Evolutionary conservation across 1,140 invertebrate genomes (phyloP).

Genomic region (Riptortus pedestris): DNA sequence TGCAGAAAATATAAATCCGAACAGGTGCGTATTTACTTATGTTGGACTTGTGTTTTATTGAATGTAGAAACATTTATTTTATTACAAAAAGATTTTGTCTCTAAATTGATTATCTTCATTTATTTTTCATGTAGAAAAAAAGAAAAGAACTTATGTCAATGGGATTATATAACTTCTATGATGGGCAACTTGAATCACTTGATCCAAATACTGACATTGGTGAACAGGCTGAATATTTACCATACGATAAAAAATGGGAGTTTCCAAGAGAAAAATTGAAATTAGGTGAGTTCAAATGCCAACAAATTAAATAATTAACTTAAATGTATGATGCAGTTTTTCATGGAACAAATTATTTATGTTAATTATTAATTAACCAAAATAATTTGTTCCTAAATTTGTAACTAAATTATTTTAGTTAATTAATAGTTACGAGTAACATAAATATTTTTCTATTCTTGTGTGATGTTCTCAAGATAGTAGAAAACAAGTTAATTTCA

Average conservation of each 20-base stretch:
- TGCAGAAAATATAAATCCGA: background rate
- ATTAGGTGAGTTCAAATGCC: conserved; percentile 63
- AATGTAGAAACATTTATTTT: background rate
- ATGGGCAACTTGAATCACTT: conserved; percentile 65
- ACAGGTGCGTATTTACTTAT: background rate
- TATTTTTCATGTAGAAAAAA: conserved; percentile 38
- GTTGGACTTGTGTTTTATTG: background rate
- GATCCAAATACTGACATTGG: conserved; percentile 81
- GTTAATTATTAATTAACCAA: no score
- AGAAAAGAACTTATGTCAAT: conserved; percentile 50
- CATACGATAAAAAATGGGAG: conserved; percentile 75
- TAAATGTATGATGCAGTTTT: no score
- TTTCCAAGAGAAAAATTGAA: conserved; percentile 75
- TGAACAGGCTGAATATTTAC: conserved; percentile 82
- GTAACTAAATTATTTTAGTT: background rate
- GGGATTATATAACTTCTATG: conserved; percentile 63
- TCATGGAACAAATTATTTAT: no score
- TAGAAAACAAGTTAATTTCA: no score
- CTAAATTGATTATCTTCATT: background rate
- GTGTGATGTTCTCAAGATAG: no score
- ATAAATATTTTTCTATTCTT: no score
- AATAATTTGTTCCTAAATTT: conserved; percentile 12
- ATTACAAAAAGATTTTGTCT: background rate
- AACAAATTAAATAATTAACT: no score
- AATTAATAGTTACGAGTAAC: no score